Base-by-base conservation (phyloP, 1,140 invertebrate genomes). In the Lepidurus couesii region DNA sequence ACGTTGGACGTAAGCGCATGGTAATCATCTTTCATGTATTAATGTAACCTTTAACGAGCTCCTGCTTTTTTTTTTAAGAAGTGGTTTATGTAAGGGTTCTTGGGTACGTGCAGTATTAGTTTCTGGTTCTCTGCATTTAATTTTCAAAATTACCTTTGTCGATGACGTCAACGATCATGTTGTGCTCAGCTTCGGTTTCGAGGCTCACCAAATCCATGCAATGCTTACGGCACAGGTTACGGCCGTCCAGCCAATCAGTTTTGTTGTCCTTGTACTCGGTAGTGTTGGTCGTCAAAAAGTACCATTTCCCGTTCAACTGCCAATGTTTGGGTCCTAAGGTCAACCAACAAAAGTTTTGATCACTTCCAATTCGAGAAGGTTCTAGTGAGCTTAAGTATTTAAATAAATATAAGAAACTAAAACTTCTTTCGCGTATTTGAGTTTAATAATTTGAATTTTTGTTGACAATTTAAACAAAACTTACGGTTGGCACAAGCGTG, bases 181-280 rank as follows among this genome's bases (percentile, higher is more conserved):
- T 93, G 83, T 95, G 95, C 84, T 96, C 93, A 84, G 94, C 92
- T 85, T 94, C 92, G 1, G 92, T 92, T 85, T 96, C 94, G 82
- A 95, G 87, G 1, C 93, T 93, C 6, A 95, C 90, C 73, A 95
- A 89, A 84, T 96, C 94, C 94, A 96, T 96, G 85, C 94, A 96
- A 84, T 95, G 95, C 84, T 95, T 92, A 79, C 94, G 88, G 85
- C 94, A 96, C 80, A 93, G 89, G 85, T 96, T 96, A 81, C 94
- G 90, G 21, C 92, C 93, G 81, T 95, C 94, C 78, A 96, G 86
- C 94, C 94, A 96, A 85, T 96, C 93, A 16, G 94, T 89, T 85
- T 92, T 94, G 83, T 89, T 90, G 82, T 90, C 91, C 65, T 90
- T 89, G 79, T 93, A 90, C 75, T 89, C 90, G 11, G 92, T 91